Percentiles rank a stretch among this genome's conserved stretches.
Conservation (phyloP, 2,888 invertebrate species). For the Arrhopalites spinosus region DNA sequence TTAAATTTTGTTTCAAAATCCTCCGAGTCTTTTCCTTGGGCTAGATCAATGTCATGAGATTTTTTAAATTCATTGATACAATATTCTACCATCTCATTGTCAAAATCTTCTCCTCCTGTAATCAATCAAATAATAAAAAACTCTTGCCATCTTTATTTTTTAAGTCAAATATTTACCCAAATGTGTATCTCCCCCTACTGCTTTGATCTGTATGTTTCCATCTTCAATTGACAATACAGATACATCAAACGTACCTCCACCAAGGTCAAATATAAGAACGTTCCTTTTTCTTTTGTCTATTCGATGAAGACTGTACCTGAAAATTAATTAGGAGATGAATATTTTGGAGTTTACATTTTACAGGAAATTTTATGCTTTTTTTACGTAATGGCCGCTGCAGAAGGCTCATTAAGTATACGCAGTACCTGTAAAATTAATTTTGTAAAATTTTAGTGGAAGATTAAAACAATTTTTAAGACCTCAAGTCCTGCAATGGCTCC, state of each 20-base stretch:
- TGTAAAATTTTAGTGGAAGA: no score
- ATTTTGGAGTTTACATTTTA: no score
- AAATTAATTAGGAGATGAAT: no score
- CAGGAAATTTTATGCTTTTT: no score
- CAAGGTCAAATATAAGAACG: conserved; percentile 66
- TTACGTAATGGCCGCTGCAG: conserved; percentile 82
- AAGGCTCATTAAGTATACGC: conserved; percentile 78
- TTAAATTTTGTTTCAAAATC: conserved; percentile 8
- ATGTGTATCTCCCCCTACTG: conserved; percentile 32
- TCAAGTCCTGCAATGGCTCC: conserved; percentile 75
- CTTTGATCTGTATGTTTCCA: conserved; percentile 58
- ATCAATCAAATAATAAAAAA: no score
- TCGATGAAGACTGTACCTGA: conserved; percentile 71
- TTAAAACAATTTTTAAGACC: no score
- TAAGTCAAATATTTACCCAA: no score
- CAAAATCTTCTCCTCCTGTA: conserved; percentile 44
- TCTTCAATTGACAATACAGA: conserved; percentile 63
- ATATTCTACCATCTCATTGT: conserved; percentile 58
- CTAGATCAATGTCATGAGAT: conserved; percentile 16
- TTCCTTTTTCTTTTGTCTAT: conserved; percentile 63
- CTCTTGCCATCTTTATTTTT: no score
- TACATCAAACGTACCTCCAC: conserved; percentile 68
- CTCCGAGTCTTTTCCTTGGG: conserved; percentile 22
- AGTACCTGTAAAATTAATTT: no score
- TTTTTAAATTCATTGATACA: conserved; percentile 39